Evolutionary conservation across 2,888 invertebrate species (phyloP), one percentile per base, ranked within the genome.

Genomic region (Sarcophaga rosellei): DNA sequence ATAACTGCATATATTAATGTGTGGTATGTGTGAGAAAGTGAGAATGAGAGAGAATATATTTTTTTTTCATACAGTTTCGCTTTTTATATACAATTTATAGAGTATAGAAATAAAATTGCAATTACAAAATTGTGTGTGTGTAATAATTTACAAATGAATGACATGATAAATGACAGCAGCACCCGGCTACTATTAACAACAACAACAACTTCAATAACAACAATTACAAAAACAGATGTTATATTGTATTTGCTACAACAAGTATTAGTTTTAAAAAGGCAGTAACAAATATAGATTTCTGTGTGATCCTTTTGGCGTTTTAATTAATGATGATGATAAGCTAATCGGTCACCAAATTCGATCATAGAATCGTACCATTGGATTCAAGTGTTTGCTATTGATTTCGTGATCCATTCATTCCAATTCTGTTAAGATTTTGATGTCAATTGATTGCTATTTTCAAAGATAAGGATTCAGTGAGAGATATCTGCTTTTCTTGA

Each of bases 111-210:
- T 77, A 76, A 76, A 83, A 83, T 83, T 86, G 80, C 80, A 86
- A 86, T 86, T 83, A 86, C 80, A 80, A 83, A 86, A 83, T 77
- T 80, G 78, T 83, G 44, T 83, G 44, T 83, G 86, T 83, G 86
- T 80, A 83, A 86, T 86, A 86, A 86, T 86, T 86, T 83, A 86
- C 82, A 86, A 82, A 83, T 74, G 76, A 86, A 83, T 80, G 80
- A 86, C 86, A 83, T 86, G 86, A 86, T 83, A 86, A 83, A 86
- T 86, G 80, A 81, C 82, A 86, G 69, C 59, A 65, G 77, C 59
- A 83, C 62, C 76, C 76, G 65, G 59, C 62, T 68, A 85, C 70
- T 63, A 66, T 45, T 57, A 74, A 23, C n/a, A 70, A 65, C 12
- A 69, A 65, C 44, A 70, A 72, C 35, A n/a, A 45, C 57, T 17